A percentile compares a stretch with the other conserved stretches of the same genome.
Evolutionary conservation across 2,888 invertebrate genomes (phyloP).

Genomic region (Crioceris asparagi): DNA sequence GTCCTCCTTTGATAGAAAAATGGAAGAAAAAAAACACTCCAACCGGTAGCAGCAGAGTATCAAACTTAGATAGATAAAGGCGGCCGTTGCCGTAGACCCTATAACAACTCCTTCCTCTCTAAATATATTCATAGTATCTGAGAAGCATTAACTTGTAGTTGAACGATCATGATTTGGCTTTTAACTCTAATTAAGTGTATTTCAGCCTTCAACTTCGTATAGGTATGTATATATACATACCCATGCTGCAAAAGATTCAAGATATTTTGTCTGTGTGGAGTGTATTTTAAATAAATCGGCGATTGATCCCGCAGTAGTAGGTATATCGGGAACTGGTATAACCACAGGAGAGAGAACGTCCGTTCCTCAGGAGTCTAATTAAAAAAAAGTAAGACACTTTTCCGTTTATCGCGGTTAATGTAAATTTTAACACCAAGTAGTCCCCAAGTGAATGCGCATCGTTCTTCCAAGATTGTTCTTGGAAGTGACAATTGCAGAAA

Average conservation of each 20-base stretch:
- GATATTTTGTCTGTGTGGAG: constrained; percentile 17
- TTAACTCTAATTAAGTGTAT: constrained; percentile 28
- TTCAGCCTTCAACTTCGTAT: constrained; percentile 17
- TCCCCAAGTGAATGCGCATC: background rate
- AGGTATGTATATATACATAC: no score
- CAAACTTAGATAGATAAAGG: no score
- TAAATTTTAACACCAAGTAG: constrained; percentile 18
- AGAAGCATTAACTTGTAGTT: constrained; percentile 31
- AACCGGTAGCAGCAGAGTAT: no score
- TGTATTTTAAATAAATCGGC: constrained; percentile 17
- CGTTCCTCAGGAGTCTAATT: constrained; percentile 16
- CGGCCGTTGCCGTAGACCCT: no score
- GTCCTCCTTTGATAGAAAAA: no score
- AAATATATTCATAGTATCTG: constrained; percentile 30
- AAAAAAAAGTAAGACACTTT: constrained; percentile 19
- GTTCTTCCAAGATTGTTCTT: constrained; percentile 13
- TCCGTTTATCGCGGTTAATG: constrained; percentile 18
- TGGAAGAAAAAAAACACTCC: no score
- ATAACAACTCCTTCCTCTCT: constrained; percentile 13
- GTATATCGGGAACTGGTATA: constrained; percentile 2
- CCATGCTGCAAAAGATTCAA: constrained; percentile 15
- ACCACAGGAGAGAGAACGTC: no score
- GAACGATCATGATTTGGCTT: constrained; percentile 27
- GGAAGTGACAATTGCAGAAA: constrained; percentile 20
- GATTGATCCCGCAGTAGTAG: constrained; percentile 9